These are phyloP conservation scores for Aphidius gifuensis DNA, from an alignment of 1,140 invertebrate genomes.

Conservation along the genomic window DNA sequence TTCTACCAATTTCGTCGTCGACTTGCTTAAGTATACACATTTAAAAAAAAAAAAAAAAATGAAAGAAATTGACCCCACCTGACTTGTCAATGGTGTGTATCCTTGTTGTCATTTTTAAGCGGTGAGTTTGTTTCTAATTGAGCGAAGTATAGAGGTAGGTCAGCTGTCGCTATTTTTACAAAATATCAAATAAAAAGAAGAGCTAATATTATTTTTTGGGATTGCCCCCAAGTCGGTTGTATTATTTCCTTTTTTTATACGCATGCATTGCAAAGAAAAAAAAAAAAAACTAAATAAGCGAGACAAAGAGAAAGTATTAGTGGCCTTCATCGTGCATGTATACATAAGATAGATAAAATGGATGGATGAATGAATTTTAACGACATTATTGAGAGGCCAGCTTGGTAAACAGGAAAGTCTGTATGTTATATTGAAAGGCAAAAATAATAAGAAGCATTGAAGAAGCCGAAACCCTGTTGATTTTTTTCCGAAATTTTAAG, in stretches of 20 bases:
- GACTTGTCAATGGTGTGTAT: too few relatives aligned
- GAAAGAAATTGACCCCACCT: too few relatives aligned
- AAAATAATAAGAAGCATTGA: background rate
- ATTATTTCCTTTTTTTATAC: too few relatives aligned
- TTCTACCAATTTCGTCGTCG: constrained; percentile 14
- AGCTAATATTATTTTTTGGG: constrained; percentile 29
- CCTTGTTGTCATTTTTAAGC: background rate
- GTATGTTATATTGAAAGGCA: background rate
- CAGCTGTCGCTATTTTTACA: constrained; percentile 22
- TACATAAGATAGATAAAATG: constrained; percentile 8
- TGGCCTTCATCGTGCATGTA: background rate
- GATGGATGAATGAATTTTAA: constrained; percentile 25
- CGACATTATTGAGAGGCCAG: constrained; percentile 31
- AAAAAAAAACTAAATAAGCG: too few relatives aligned
- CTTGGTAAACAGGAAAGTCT: constrained; percentile 27
- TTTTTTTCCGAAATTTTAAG: constrained; percentile 5
- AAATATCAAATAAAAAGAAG: constrained; percentile 26
- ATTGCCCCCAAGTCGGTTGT: constrained; percentile 8
- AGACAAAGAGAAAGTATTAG: background rate
- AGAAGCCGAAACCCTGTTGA: background rate
- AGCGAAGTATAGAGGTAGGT: constrained; percentile 19
- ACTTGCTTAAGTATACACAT: constrained; percentile 15
- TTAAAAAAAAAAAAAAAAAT: too few relatives aligned
- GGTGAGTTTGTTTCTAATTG: constrained; percentile 20
- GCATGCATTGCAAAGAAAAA: too few relatives aligned